phyloP scores from a whole-genome alignment of 2,113 vertebrate species.

The Casuarius casuarius region DNA sequence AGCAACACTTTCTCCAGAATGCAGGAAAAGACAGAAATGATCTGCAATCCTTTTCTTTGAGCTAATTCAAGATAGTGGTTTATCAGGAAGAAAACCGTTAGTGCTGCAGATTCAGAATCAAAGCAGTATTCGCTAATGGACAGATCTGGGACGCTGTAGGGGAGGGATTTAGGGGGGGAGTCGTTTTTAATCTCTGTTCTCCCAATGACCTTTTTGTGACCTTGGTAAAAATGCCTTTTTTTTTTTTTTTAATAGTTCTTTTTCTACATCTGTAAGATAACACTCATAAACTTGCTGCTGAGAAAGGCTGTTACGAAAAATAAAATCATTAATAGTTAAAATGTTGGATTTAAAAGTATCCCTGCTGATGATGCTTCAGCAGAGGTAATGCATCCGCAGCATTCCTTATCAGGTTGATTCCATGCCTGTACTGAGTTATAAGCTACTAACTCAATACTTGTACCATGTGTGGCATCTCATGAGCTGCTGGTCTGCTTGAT shows the following conservation, averaged over 20 bases:
- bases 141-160: not conserved
- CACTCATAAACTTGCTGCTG: not conserved
- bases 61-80: not conserved
- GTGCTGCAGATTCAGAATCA: not conserved
- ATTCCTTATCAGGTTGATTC: too few relatives aligned
- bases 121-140: not conserved
- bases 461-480: not conserved
- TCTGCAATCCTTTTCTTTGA: not conserved
- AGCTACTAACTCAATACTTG: not conserved
- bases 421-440: not conserved
- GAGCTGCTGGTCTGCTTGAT: not conserved
- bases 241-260: not conserved
- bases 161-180: not conserved
- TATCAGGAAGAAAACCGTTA: not conserved
- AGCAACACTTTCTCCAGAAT: not conserved
- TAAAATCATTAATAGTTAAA: not conserved
- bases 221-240: not conserved
- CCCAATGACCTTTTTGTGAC: not conserved
- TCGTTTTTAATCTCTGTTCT: not conserved
- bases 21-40: not conserved
- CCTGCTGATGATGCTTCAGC: not conserved
- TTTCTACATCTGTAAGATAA: not conserved
- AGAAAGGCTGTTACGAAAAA: not conserved
- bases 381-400: not conserved
- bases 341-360: not conserved